Evolutionary conservation across 2,113 vertebrate genomes (phyloP).

Genomic region (Antigone vipio): DNA sequence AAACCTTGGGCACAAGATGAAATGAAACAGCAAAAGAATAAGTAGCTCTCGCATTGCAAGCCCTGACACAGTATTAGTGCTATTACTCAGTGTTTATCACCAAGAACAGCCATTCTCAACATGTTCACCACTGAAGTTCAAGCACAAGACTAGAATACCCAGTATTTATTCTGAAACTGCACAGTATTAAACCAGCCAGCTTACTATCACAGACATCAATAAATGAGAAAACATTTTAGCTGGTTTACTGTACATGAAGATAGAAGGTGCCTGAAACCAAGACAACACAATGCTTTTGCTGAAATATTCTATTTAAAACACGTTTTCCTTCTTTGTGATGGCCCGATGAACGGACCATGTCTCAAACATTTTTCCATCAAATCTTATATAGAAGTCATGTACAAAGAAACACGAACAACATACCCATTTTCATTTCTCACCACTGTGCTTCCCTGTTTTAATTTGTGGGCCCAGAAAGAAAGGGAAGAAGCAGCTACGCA

Average conservation of each 20-base stretch:
- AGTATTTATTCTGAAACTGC: slow-evolving; percentile 9
- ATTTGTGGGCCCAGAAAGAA: not conserved
- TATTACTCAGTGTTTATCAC: slow-evolving; percentile 53
- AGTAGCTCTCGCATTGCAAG: slow-evolving; percentile 15
- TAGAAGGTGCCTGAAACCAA: not conserved
- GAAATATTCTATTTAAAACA: not conserved
- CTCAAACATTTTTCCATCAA: not conserved
- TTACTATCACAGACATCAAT: not conserved
- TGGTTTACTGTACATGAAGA: not conserved
- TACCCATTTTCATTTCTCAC: not conserved
- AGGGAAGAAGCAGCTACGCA: not conserved
- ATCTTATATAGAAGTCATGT: not conserved
- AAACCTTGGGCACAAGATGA: slow-evolving; percentile 54
- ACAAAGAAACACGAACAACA: not conserved
- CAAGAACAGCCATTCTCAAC: slow-evolving; percentile 15
- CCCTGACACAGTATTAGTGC: slow-evolving; percentile 28
- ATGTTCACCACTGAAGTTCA: slow-evolving; percentile 18
- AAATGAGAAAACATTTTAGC: not conserved
- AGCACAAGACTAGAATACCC: not conserved
- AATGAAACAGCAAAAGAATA: slow-evolving; percentile 35
- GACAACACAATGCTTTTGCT: not conserved
- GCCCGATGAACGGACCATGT: not conserved
- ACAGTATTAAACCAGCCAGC: not conserved
- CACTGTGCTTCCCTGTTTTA: not conserved
- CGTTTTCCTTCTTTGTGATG: not conserved